Conservation (phyloP, 2,113 vertebrate genomes). For the Phyllopteryx taeniolatus region DNA sequence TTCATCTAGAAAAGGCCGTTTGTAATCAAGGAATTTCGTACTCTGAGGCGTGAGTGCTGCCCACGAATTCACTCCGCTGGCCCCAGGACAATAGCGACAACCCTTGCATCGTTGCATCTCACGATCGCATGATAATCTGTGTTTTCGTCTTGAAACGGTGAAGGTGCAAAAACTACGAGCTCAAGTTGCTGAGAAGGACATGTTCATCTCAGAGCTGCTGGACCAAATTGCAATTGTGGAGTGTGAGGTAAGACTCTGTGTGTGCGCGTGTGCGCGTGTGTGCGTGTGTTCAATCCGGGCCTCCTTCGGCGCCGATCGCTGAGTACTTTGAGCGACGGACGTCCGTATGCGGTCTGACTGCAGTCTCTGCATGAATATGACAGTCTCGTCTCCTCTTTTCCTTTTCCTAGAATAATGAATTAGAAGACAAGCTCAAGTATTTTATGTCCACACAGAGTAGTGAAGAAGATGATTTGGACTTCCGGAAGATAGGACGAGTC, state of each 20-base stretch:
- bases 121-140: not conserved
- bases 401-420: conserved; percentile 90
- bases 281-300: conserved; percentile 20
- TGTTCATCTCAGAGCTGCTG: conserved; percentile 91
- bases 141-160: conserved; percentile 10
- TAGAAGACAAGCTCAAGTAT: conserved; percentile 94
- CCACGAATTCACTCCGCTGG: not conserved
- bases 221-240: conserved; percentile 95
- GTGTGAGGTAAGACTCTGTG: conserved; percentile 85
- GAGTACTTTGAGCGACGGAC: conserved; percentile 18
- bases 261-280: conserved; percentile 28
- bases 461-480: conserved; percentile 65
- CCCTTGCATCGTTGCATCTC: not conserved
- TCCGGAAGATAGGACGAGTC: conserved; percentile 82
- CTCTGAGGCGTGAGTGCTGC: not conserved
- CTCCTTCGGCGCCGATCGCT: conserved; percentile 8
- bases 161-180: conserved; percentile 86
- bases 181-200: conserved; percentile 90
- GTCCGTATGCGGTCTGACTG: conserved; percentile 23
- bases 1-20: not conserved
- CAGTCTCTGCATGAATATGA: conserved; percentile 59
- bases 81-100: not conserved
- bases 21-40: not conserved
- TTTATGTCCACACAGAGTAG: conserved; percentile 81
- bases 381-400: conserved; percentile 67